Conservation (phyloP, 2,113 vertebrate genomes). For the Hemiprocne comata region DNA sequence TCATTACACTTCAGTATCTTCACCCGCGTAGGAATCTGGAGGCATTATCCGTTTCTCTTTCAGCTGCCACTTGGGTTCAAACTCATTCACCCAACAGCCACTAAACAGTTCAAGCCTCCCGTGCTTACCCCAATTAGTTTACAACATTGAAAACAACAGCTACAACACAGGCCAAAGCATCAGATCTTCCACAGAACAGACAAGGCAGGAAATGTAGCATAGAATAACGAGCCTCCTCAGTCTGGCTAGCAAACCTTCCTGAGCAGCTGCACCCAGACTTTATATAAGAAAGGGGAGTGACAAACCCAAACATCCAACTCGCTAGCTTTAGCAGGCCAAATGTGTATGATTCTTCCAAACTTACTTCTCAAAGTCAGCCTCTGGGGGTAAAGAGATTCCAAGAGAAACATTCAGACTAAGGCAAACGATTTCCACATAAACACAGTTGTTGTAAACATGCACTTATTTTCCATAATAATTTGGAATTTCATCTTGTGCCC, state of each 20-base stretch:
- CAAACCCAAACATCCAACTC: constrained; percentile 36
- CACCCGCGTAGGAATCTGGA: constrained; percentile 9
- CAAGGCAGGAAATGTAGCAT: neutral
- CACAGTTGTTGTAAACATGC: neutral
- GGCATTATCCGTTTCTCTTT: constrained; percentile 29
- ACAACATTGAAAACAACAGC: neutral
- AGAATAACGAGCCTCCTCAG: neutral
- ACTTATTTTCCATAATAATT: neutral
- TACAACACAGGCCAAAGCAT: neutral
- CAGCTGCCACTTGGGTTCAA: constrained; percentile 49
- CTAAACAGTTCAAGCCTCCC: neutral
- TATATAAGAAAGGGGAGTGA: constrained; percentile 9
- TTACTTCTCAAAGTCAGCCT: neutral
- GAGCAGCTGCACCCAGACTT: constrained; percentile 25
- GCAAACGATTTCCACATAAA: neutral
- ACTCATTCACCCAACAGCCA: constrained; percentile 6
- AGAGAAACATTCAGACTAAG: constrained; percentile 23
- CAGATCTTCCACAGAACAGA: neutral
- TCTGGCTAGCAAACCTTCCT: neutral
- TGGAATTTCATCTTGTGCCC: neutral
- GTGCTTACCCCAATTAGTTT: neutral
- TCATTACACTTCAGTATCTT: neutral
- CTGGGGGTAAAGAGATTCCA: neutral
- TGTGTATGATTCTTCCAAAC: neutral
- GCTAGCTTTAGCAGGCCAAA: neutral